Evolutionary conservation across 2,113 vertebrate genomes (phyloP), one percentile per base, ranked within the genome.

Genomic region (Psephotus haematonotus): DNA sequence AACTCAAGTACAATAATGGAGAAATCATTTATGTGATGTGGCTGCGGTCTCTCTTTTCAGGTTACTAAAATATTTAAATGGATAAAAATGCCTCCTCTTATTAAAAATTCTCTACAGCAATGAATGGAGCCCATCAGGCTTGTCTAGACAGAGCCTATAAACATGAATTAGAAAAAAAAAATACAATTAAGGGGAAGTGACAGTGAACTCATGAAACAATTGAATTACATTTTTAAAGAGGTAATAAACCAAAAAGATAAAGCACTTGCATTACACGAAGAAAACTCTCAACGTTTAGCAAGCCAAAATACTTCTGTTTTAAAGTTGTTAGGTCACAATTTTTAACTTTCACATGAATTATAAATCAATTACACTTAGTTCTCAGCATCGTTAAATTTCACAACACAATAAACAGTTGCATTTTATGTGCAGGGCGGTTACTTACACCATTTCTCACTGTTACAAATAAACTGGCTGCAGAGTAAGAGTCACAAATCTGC

Each of bases 61-160:
- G 68, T 33, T 91, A 81, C 35, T 46, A 81, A 72, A 93, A 84
- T 11, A 17, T 8, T 28, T 44, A n/a, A 46, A n/a, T n/a, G 16
- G 37, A 18, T 62, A 69, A 78, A 86, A 93, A 44, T 12, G 35
- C 16, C 19, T 93, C 49, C 20, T 69, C 53, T 69, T 80, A 81
- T 46, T 88, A 75, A 74, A 84, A 88, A 65, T 78, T 62, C 90
- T 76, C 76, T 19, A 39, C 43, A 80, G 89, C 88, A 94, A 94
- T 63, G 65, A 92, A 95, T 86, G 79, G 82, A 77, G 60, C 50
- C 85, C 71, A 84, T 86, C 85, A 90, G 71, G 47, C 67, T 85
- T 80, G 85, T 93, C 93, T 95, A 96, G 94, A 90, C 96, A 83
- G 39, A 84, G 87, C 49, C 88, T 79, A 91, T 95, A 95, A 96